Base-by-base conservation (phyloP, 2,797 vertebrate species). In the Myotis daubentonii region DNA sequence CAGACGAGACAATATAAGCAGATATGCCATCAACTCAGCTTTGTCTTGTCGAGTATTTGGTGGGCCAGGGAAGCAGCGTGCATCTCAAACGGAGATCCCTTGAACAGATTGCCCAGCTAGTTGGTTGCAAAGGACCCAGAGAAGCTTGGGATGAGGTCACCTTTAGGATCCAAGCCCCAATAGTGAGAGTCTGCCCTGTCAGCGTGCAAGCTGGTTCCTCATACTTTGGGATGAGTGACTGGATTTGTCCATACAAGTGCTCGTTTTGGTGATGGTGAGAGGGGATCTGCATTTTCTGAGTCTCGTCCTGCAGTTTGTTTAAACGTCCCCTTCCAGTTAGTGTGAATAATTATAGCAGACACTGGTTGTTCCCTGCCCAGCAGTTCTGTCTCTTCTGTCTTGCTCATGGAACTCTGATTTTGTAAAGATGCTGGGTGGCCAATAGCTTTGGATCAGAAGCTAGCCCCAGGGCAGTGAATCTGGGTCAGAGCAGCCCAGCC, bases 361-460 rank as follows among this genome's bases (percentile, higher is more conserved):
- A 1, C 28, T 62, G 53, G 41, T 41, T 22, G 36, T 62, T 82
- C 60, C 38, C 41, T 19, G 25, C 30, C 15, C 20, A 44, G 33
- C 10, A 60, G 44, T 15, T 85, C 38, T 4, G 49, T 38, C 44
- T 11, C 44, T 65, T 53, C 70, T 62, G 70, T 87, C 20, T 91
- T 70, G 57, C n/a, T 81, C 16, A 47, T 22, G 55, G 57, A 81
- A 41, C 57, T 86, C n/a, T 84, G 81, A 80, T 79, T 87, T 94
- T 86, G 75, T 72, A 53, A 53, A 78, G 33, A 38, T n/a, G 3
- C 44, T 44, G 41, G 17, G 55, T 53, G 28, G 28, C 62, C 51
- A 53, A 2, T 12, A 41, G 70, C 20, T 44, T 88, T 15, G 8
- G 33, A 41, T 65, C 25, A 25, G 25, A 19, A 60, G 53, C 65